Base-by-base conservation (phyloP, 2,113 vertebrate species). In the Phrynocephalus versicolor region DNA sequence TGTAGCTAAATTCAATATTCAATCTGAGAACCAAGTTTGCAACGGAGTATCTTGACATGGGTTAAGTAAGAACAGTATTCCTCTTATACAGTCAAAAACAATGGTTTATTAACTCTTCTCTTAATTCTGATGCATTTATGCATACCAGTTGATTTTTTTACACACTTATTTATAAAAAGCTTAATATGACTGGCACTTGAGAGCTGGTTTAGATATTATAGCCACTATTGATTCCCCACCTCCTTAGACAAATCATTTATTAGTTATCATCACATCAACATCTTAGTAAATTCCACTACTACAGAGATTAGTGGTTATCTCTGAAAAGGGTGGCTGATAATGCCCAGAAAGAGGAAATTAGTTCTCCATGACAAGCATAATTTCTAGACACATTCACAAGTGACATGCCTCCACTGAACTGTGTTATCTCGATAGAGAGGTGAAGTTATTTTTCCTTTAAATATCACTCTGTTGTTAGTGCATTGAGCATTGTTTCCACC, bases 1-100 rank as follows among this genome's bases (percentile, higher is more conserved):
- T 8, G 2, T 73, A 72, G 19, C 35, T 51, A 88, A 85, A 87
- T 76, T 89, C 88, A 88, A 86, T 84, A 83, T 71, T 27, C 80
- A 89, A 73, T 2, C 10, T 69, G 79, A 65, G 91, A 87, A 86
- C 62, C 81, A 4, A 7, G 88, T 75, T 86, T 12, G 58, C 89
- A 80, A 55, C 90, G 89, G 35, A 85, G 81, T 92, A 72, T 2
- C 14, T 67, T 41, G 67, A 82, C 64, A 41, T 23, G 16, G 41
- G 58, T 12, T 64, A 55, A 81, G 12, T 70, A 72, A 35, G 88
- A 89, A 45, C 9, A 45, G 33, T 60, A 12, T 37, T 60, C 19
- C 57, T 19, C 23, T 60, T 8, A 14, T 60, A 21, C 35, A n/a
- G 33, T 23, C 33, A 18, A 13, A 37, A 35, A 23, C 23, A 74